Conservation (phyloP, 1,140 invertebrate species). For the Drosophila truncata region DNA sequence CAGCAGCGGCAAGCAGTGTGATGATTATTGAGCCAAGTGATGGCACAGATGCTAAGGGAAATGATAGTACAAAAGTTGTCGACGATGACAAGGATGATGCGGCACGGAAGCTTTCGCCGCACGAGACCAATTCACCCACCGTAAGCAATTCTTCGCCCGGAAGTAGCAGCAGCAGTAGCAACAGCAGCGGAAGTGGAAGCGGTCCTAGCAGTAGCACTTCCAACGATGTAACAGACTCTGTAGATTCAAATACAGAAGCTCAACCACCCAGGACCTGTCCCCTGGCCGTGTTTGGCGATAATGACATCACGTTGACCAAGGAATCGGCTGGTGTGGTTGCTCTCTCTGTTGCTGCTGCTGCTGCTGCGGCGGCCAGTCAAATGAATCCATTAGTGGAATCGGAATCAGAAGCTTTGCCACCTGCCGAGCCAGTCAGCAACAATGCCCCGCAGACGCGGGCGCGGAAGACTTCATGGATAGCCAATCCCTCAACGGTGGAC, state of each 20-base stretch:
- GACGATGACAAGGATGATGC: background rate
- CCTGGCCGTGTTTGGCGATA: constrained; percentile 78
- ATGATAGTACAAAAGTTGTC: constrained; percentile 60
- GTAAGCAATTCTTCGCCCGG: constrained; percentile 66
- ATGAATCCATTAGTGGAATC: constrained; percentile 12
- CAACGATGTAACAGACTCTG: constrained; percentile 42
- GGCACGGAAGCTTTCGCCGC: constrained; percentile 23
- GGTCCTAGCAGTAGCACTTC: constrained; percentile 33
- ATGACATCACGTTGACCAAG: constrained; percentile 83
- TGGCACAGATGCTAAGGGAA: constrained; percentile 11
- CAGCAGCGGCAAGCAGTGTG: constrained; percentile 38
- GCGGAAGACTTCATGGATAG: constrained; percentile 87
- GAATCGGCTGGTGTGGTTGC: constrained; percentile 63
- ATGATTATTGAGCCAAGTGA: constrained; percentile 55
- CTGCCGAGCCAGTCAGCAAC: constrained; percentile 49
- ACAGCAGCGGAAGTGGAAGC: background rate
- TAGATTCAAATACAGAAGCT: constrained; percentile 1
- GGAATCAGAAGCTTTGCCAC: constrained; percentile 36
- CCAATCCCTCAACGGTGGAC: constrained; percentile 86
- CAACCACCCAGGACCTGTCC: constrained; percentile 55
- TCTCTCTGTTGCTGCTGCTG: constrained; percentile 40
- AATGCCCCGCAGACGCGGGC: constrained; percentile 60
- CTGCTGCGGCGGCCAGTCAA: constrained; percentile 16
- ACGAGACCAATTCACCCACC: constrained; percentile 52
- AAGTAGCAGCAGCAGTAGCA: constrained; percentile 26